Percentiles rank a stretch among this genome's conserved stretches.
These are phyloP conservation scores for Folsomia manolachei DNA, from an alignment of 2,888 invertebrate genomes.

Conservation along the genomic window DNA sequence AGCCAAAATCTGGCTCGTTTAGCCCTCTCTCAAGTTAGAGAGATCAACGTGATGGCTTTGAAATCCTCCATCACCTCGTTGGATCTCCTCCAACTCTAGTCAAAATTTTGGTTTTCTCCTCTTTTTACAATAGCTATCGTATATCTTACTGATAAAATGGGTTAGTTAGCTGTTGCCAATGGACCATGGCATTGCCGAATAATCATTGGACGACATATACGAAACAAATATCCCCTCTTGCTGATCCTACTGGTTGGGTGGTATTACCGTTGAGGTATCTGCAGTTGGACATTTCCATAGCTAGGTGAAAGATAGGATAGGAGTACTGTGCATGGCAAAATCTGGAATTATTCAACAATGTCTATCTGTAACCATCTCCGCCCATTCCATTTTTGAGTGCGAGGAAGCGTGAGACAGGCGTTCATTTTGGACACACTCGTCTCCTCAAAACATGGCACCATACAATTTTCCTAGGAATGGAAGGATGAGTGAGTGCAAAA, in stretches of 20 bases:
- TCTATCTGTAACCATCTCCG: slow-evolving; percentile 19
- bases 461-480: not conserved
- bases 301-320: no score
- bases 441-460: not conserved
- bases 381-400: slow-evolving; percentile 11
- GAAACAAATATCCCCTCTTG: not conserved
- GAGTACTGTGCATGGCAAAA: not conserved
- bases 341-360: slow-evolving; percentile 19
- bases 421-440: not conserved
- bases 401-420: not conserved
- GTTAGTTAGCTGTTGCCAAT: not conserved
- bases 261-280: no score
- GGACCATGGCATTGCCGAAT: not conserved
- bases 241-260: not conserved
- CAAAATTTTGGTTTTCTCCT: slow-evolving; percentile 17
- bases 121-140: slow-evolving; percentile 1
- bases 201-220: not conserved
- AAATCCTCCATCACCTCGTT: slow-evolving; percentile 49
- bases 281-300: no score
- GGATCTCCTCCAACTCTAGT: slow-evolving; percentile 41
- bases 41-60: slow-evolving; percentile 47
- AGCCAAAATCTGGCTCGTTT: not conserved
- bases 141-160: not conserved
- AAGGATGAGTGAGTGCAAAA: not conserved
- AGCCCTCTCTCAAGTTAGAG: slow-evolving; percentile 14